Evolutionary conservation across 2,888 invertebrate species (phyloP), one percentile per base, ranked within the genome.

Genomic region (Chymomyza fuscimana): DNA sequence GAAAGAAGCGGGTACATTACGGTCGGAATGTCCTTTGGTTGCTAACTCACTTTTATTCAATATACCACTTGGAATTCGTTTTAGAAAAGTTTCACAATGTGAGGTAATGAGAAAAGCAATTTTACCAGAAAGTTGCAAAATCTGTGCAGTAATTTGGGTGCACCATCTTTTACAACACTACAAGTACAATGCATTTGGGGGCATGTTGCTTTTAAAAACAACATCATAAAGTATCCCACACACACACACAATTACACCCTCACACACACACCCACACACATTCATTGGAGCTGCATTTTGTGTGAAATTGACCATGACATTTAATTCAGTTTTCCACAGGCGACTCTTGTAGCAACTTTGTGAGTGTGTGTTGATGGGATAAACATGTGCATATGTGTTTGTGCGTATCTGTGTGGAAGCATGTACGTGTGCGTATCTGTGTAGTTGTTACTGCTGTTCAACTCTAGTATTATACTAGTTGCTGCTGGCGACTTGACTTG

Each of bases 271-370:
- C 58, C 10, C 16, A 16, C 19, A 10, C 52, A 54, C 9, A 22
- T 65, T 46, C 6, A 15, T n/a, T 32, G 32, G 51, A 58, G 60
- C 46, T 69, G 40, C 36, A 51, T 67, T 69, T 70, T 29, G 69
- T 73, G 74, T 69, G 74, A 68, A 82, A 75, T 80, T 84, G 82
- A 78, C 82, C 85, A 76, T 87, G 79, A 86, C 81, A 72, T 77
- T 78, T 78, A 61, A 67, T 73, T 70, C 72, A 51, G 62, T 65
- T 61, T 65, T 32, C 9, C 32, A 9, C 32, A 65, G 68, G 2
- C 15, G 54, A 54, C 59, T 19, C 16, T 60, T n/a, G 5, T 15
- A 16, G 32, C 60, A 40, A 40, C 36, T 46, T n/a, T 61, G 40
- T n/a, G 3, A 10, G 22, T 59, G 36, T 32, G 59, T 12, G 29